Evolutionary conservation across 2,888 invertebrate species (phyloP).

Genomic region (Tenthredo notha): DNA sequence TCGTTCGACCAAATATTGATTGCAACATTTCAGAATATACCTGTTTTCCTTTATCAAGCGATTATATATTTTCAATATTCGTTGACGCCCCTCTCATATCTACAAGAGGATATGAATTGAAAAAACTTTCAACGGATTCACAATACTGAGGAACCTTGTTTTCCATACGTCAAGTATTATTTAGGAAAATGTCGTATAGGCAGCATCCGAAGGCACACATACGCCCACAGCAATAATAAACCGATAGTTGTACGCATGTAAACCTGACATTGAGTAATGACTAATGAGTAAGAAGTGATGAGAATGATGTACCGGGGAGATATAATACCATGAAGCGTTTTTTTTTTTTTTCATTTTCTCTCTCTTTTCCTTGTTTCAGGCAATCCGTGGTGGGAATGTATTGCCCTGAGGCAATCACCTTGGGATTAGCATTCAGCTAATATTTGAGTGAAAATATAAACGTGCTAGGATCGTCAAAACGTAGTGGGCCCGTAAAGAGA

Average conservation of each 20-base stretch:
- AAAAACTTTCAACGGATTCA: neutral
- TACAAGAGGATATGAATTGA: neutral
- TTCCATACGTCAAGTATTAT: conserved; percentile 3
- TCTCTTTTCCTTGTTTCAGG: neutral
- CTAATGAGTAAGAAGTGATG: neutral
- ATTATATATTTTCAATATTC: conserved; percentile 40
- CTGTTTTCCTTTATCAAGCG: conserved; percentile 20
- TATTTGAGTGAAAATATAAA: conserved; percentile 3
- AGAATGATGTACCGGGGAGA: neutral
- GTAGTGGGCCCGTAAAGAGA: neutral
- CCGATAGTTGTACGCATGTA: neutral
- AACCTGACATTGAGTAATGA: neutral
- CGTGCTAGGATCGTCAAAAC: neutral
- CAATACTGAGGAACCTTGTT: neutral
- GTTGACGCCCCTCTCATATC: neutral
- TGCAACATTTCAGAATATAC: conserved; percentile 47
- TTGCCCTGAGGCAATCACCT: conserved; percentile 39
- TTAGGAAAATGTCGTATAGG: neutral
- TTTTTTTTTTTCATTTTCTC: neutral
- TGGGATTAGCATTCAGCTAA: conserved; percentile 37
- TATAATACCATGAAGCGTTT: neutral
- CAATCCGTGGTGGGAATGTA: conserved; percentile 1
- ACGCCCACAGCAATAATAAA: neutral
- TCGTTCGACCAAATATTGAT: conserved; percentile 53
- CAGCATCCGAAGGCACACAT: neutral